Evolutionary conservation across 2,797 vertebrate genomes (phyloP).

Genomic region (Hippopotamyrus pictus): DNA sequence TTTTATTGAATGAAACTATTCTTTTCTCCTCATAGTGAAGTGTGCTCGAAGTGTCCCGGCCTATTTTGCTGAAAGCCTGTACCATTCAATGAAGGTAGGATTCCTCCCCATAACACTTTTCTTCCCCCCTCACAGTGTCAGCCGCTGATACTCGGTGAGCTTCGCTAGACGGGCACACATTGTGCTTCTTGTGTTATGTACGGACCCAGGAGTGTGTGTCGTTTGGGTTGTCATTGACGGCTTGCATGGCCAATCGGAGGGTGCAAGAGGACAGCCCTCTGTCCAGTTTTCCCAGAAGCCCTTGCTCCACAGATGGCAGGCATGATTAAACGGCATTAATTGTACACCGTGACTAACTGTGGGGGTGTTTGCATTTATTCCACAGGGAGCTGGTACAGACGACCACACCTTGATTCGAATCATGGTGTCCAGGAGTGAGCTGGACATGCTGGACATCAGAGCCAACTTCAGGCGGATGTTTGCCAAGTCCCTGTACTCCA

Average conservation of each 20-base stretch:
- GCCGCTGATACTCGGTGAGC: not conserved
- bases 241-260: not conserved
- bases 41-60: conserved; percentile 74
- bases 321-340: not conserved
- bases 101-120: not conserved
- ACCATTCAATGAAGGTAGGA: conserved; percentile 81
- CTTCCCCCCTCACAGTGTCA: not conserved
- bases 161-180: not conserved
- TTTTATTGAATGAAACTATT: not conserved
- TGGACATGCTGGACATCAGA: conserved; percentile 84
- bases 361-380: not conserved
- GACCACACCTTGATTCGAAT: conserved; percentile 81
- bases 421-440: conserved; percentile 87
- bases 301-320: not conserved
- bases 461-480: conserved; percentile 72
- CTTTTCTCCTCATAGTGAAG: conserved; percentile 66
- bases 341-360: not conserved
- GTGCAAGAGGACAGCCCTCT: not conserved
- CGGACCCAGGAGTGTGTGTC: not conserved
- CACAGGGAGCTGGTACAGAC: conserved; percentile 81
- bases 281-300: not conserved
- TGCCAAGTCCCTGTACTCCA: conserved; percentile 70
- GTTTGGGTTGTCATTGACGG: not conserved
- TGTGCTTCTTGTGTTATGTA: not conserved
- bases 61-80: conserved; percentile 78